Percentiles rank a stretch among this genome's conserved stretches.
phyloP scores from a whole-genome alignment of 2,797 vertebrate species.

The Oceanodroma leucorhoa region DNA sequence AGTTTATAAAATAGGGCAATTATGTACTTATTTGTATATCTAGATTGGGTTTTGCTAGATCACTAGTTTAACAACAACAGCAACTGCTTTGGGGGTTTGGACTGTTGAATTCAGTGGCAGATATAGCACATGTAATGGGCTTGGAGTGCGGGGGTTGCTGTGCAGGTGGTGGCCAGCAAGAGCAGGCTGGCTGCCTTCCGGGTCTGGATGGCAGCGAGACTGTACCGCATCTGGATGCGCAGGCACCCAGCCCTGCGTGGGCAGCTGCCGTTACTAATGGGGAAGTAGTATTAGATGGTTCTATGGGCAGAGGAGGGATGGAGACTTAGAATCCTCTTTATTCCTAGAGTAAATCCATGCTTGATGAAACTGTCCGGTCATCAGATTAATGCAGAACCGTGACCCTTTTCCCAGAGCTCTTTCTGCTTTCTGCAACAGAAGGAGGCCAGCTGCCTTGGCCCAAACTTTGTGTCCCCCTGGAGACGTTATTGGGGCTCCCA shows the following conservation, averaged over 20 bases:
- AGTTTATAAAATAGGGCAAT: not conserved
- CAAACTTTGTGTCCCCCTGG: not conserved
- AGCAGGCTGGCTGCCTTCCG: not conserved
- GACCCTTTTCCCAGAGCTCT: not conserved
- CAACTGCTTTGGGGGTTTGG: not conserved
- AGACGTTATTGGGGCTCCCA: rapidly evolving
- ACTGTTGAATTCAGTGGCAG: not conserved
- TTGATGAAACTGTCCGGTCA: not conserved
- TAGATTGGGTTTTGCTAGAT: not conserved
- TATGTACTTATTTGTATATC: not conserved
- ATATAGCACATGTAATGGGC: rapidly evolving
- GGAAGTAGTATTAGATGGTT: not conserved
- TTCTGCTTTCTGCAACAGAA: not conserved
- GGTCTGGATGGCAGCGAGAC: not conserved
- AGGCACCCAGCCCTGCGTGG: not conserved
- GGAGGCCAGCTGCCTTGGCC: not conserved
- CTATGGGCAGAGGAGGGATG: not conserved
- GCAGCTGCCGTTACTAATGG: not conserved
- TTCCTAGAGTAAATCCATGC: not conserved
- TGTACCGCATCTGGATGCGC: too few species aligned
- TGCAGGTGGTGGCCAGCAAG: not conserved
- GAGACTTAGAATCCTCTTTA: not conserved
- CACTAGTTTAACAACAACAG: not conserved
- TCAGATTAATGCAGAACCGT: not conserved
- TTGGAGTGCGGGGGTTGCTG: not conserved